These are phyloP conservation scores for Sycobia sp. DNA, from an alignment of 1,140 invertebrate genomes.

Conservation along the genomic window DNA sequence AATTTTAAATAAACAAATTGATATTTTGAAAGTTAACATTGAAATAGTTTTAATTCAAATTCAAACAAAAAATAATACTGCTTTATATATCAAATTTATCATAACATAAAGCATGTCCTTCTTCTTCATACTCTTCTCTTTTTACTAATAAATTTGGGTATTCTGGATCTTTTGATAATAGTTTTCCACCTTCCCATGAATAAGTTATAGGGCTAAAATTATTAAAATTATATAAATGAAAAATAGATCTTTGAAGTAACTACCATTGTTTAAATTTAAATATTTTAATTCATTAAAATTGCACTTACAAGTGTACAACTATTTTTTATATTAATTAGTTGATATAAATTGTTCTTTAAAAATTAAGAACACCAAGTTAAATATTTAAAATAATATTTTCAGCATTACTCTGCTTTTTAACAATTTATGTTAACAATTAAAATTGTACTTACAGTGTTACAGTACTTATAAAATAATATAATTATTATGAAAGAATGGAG, in stretches of 20 bases:
- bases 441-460: too few species aligned
- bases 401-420: too few species aligned
- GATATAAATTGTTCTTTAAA: too few species aligned
- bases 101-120: slow-evolving; percentile 72
- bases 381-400: too few species aligned
- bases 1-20: slow-evolving; percentile 4
- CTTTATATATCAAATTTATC: slow-evolving; percentile 72
- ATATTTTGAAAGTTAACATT: slow-evolving; percentile 1
- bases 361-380: too few species aligned
- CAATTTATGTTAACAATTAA: too few species aligned
- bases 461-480: too few species aligned
- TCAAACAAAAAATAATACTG: slow-evolving; percentile 17
- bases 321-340: slow-evolving; percentile 7
- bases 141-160: slow-evolving; percentile 78
- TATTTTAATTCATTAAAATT: slow-evolving; percentile 8
- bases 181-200: slow-evolving; percentile 85
- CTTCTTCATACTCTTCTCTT: slow-evolving; percentile 87
- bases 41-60: slow-evolving; percentile 23
- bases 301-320: too few species aligned
- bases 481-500: too few species aligned
- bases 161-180: slow-evolving; percentile 74
- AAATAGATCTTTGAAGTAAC: slow-evolving; percentile 4
- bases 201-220: slow-evolving; percentile 79
- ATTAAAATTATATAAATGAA: slow-evolving; percentile 30
- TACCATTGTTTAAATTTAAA: slow-evolving; percentile 8